Base-by-base conservation (phyloP, 2,888 invertebrate species). In the Thymelicus acteon region DNA sequence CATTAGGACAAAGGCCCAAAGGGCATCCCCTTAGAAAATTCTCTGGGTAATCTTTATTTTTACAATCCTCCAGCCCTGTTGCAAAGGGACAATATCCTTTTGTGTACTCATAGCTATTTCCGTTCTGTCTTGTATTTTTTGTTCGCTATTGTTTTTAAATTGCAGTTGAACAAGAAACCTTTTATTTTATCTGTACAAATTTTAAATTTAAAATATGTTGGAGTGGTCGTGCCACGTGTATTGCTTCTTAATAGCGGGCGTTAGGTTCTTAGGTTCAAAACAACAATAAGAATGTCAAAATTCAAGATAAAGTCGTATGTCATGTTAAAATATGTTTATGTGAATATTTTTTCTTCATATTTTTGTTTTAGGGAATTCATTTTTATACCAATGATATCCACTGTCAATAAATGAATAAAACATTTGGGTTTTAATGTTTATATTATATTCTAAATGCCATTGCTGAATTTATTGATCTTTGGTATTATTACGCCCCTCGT, bases 231-330 rank as follows among this genome's bases (percentile, higher is more conserved):
- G 57, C 65, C 70, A 72, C 70, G 73, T 73, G 72, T 70, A 54
- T 54, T 12, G 71, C 57, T 72, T 75, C 58, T 61, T 31, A 69
- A 67, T 73, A 47, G 69, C 63, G 12, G 64, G 19, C n/a, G 48
- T n/a, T 48, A 15, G 60, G 49, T 39, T 49, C 31, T n/a, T 48
- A 15, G 60, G 49, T 39, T 49, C 31, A 24, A 49, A 67, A 60
- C 60, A 67, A 67, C 12, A 60, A 60, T 60, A 60, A 31, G 12
- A 19, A 60, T 15, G 37, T 49, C 48, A 39, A 39, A 67, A 58
- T 39, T 58, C 47, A 48, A 37, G 10, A 37, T 60, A 49, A 49
- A 61, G 44, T 44, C 24, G 7, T 24, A 24, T 54, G 7, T 54
- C 19, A 24, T 54, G 12, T 54, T 54, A 12, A 54, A 24, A 54